Conservation (phyloP, 2,113 vertebrate species). For the Bubo bubo region DNA sequence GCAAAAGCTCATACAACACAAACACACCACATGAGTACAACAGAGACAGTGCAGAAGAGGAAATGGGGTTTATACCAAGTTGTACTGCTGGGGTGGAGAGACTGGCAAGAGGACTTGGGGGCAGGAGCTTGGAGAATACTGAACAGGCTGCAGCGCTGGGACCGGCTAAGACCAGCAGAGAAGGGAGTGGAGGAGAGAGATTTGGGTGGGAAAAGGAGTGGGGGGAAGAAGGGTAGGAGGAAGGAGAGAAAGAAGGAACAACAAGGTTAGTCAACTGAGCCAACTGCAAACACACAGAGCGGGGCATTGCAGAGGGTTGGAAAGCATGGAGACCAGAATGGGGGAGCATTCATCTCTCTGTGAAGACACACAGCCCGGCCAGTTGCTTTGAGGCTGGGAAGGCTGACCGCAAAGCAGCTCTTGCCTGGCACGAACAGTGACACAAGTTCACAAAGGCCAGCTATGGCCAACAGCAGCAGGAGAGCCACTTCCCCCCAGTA, state of each 20-base stretch:
- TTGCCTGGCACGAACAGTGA: neutral
- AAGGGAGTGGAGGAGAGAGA: slow-evolving; percentile 25
- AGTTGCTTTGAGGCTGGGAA: neutral
- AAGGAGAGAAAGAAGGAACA: slow-evolving; percentile 63
- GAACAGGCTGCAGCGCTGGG: slow-evolving; percentile 89
- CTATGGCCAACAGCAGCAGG: neutral
- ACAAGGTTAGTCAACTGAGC: slow-evolving; percentile 59
- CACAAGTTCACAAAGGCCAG: neutral
- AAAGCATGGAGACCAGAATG: neutral
- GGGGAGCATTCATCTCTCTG: neutral
- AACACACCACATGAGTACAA: slow-evolving; percentile 49
- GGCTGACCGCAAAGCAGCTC: neutral
- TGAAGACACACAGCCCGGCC: neutral
- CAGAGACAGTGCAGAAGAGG: slow-evolving; percentile 56
- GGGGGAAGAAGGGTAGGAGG: slow-evolving; percentile 8
- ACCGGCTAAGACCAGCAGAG: slow-evolving; percentile 78
- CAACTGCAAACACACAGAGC: neutral
- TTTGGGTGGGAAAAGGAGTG: slow-evolving; percentile 30
- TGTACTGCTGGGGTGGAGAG: slow-evolving; percentile 99
- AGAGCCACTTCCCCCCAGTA: neutral
- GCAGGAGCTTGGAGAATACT: slow-evolving; percentile 95
- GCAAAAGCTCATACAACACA: slow-evolving; percentile 49
- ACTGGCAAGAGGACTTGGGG: slow-evolving; percentile 99
- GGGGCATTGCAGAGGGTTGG: neutral
- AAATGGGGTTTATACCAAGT: slow-evolving; percentile 88